Percentiles rank a stretch among this genome's conserved stretches.
Conservation (phyloP, 1,140 invertebrate species). For the Andrena cerasifolii region DNA sequence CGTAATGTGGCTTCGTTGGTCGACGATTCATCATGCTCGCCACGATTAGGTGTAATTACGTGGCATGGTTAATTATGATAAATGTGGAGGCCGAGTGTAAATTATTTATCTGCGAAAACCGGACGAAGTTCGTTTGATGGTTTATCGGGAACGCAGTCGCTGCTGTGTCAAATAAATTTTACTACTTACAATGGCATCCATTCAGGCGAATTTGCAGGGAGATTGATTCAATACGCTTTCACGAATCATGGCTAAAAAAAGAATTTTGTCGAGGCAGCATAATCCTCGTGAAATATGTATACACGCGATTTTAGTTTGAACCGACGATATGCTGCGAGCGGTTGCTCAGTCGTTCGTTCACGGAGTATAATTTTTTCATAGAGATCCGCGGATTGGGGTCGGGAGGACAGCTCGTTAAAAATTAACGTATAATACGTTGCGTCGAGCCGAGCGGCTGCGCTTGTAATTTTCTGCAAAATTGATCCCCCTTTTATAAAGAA, state of each 20-base stretch:
- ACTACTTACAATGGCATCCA: no score
- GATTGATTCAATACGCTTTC: no score
- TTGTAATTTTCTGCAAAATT: conserved; percentile 27
- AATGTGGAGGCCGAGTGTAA: background rate
- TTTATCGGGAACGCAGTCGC: no score
- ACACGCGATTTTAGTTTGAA: no score
- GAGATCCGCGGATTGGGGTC: background rate
- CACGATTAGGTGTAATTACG: background rate
- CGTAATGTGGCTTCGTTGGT: conserved; percentile 13
- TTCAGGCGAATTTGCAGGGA: no score
- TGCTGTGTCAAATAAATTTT: no score
- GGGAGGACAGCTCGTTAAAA: conserved; percentile 3
- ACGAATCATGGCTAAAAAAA: no score
- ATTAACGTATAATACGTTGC: conserved; percentile 11
- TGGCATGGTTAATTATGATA: background rate
- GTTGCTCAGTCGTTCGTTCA: background rate
- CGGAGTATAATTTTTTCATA: background rate
- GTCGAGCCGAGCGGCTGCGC: background rate
- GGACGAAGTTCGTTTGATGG: background rate
- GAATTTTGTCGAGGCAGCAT: no score
- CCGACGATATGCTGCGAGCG: background rate
- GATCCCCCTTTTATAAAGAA: conserved; percentile 10
- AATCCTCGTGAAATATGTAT: no score
- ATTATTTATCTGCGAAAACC: background rate
- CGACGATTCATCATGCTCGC: conserved; percentile 9